Evolutionary conservation across 2,113 vertebrate species (phyloP), one percentile per base, ranked within the genome.

Genomic region (Entomyzon cyanotis): DNA sequence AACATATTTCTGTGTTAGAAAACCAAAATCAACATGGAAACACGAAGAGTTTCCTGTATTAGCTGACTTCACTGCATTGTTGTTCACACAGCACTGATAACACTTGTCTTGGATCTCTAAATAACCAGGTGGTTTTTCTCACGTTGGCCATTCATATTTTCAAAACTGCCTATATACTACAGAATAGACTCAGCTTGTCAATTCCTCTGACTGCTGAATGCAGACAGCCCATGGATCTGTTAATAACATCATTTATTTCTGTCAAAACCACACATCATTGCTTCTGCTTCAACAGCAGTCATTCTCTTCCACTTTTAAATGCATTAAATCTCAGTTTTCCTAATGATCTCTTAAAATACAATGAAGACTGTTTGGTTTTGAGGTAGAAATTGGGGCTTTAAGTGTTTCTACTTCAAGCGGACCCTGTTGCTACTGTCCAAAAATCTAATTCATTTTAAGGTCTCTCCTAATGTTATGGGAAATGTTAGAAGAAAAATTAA

Each of bases 171-270:
- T 71, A 20, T 44, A 42, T 53, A 4, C 35, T 31, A 27, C 3
- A 50, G 53, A 59, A 91, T 37, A 4, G 75, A n/a, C 8, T 85
- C 31, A 13, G 33, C 37, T 8, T 79, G 18, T 39, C 9, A 5
- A 31, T 85, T 89, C 39, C 9, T 46, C 74, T 94, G 49, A 42
- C 8, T 47, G 37, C 52, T 71, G 46, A 80, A 50, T 5, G 11
- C 21, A 78, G 53, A 49, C 65, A 84, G 53, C 30, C 30, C 20
- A 58, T 23, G 6, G 82, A 60, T 87, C 44, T 82, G 41, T 73
- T 91, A 87, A 79, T 53, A 89, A 49, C 22, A 39, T 55, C 47
- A 82, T 85, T 89, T 47, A 69, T 84, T 94, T 95, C 70, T 59
- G 50, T 22, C 73, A 81, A 89, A 93, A 83, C 59, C 21, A 80